Base-by-base conservation (phyloP, 1,140 invertebrate species). In the Coelopa frigida region DNA sequence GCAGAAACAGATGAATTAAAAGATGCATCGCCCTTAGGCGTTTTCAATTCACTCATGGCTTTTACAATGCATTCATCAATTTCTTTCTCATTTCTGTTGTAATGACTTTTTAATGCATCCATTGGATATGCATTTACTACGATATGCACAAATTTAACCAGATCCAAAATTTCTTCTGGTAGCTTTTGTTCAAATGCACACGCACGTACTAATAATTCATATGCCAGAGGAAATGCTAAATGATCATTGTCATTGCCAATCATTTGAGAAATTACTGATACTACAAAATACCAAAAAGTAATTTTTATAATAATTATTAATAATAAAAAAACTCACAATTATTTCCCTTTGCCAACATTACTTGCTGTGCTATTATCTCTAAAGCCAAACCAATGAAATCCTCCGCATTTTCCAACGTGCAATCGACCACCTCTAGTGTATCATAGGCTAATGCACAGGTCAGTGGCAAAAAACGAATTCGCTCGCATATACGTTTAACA, bases 281-380 rank as follows among this genome's bases (percentile, higher is more conserved):
- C n/a, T n/a, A n/a, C n/a, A n/a, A n/a, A n/a, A n/a, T n/a, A n/a
- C n/a, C n/a, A n/a, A n/a, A n/a, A n/a, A n/a, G n/a, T n/a, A n/a
- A n/a, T n/a, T n/a, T n/a, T n/a, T n/a, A n/a, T n/a, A n/a, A n/a
- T n/a, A n/a, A n/a, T n/a, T n/a, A n/a, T n/a, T n/a, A n/a, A n/a
- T n/a, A n/a, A n/a, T n/a, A n/a, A n/a, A n/a, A n/a, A 26, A 18
- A 53, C 50, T 46, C 22, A 62, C 60, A 56, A 10, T 37, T 36
- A 7, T 48, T 39, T 11, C 53, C 51, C 24, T 52, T 63, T 39
- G 51, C 53, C 1, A 37, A 35, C 7, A 27, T 15, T 10, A 65
- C 64, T 53, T 68, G 61, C 53, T 68, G 65, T 12, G 52, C 47
- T n/a, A 68, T 22, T 26, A 68, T 35, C 46, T 64, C 53, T 7